Percentiles rank a stretch among this genome's conserved stretches.
Evolutionary conservation across 2,888 invertebrate genomes (phyloP).

Genomic region (Mylabris sibirica): DNA sequence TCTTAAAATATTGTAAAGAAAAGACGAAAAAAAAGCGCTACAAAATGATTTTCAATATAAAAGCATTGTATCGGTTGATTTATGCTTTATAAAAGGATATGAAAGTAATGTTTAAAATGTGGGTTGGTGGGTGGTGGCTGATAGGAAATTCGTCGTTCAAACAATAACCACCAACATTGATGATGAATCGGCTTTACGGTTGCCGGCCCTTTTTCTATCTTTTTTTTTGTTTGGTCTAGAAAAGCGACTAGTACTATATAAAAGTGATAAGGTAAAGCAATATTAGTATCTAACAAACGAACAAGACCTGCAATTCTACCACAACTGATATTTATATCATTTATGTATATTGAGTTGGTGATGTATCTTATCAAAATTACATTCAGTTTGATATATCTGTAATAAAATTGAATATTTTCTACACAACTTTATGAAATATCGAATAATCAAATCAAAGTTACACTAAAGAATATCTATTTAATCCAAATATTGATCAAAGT

Average conservation of each 20-base stretch:
- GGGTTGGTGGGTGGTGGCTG: no score
- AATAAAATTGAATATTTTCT: neutral
- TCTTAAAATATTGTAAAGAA: neutral
- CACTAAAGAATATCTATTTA: no score
- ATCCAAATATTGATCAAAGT: no score
- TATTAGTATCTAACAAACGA: neutral
- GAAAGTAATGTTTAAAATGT: neutral
- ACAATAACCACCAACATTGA: conserved; percentile 25
- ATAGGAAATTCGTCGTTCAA: neutral
- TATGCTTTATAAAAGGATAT: neutral
- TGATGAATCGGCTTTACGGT: conserved; percentile 28
- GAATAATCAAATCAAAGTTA: no score
- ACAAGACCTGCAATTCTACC: neutral
- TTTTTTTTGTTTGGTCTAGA: neutral
- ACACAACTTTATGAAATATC: neutral
- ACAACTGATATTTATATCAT: neutral
- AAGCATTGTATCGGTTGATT: neutral
- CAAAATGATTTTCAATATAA: neutral
- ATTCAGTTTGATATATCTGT: neutral
- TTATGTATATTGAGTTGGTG: neutral
- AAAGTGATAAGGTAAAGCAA: conserved; percentile 5
- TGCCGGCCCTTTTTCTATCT: neutral
- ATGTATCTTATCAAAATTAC: neutral
- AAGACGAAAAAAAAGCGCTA: neutral
- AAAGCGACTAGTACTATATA: conserved; percentile 7